Base-by-base conservation (phyloP, 2,113 vertebrate species). In the Leptocoma aspasia region DNA sequence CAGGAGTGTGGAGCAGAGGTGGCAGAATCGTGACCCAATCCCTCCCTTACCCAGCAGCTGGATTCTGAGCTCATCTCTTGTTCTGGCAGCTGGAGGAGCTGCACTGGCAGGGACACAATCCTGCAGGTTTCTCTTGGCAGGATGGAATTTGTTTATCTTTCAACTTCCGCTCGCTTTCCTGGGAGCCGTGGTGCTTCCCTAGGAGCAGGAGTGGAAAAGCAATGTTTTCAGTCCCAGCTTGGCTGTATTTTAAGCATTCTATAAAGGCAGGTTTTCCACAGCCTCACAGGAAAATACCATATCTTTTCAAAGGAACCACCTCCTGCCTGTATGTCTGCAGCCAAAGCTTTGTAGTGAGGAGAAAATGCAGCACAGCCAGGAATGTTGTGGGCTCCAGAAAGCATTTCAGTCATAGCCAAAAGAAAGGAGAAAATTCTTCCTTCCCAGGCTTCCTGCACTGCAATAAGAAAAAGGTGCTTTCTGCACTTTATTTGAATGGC, bases 1-100 rank as follows among this genome's bases (percentile, higher is more conserved):
- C 1, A 6, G 56, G 60, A 31, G 54, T 0, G 0, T 4, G 53
- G 42, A 75, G 64, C 9, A 2, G 35, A 15, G 41, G 10, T 41
- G 53, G 20, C 4, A 10, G 49, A 45, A 22, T 50, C 0, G 1
- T 8, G 39, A 8, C 11, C 0, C 1, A 33, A 37, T 33, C n/a
- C 53, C 28, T 49, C 35, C 2, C 1, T 66, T 24, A 15, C 4
- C 60, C 71, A 50, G 57, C 73, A 61, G n/a, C 37, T 8, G 9
- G 45, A 5, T 26, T 28, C 0, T 1, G 15, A 31, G 45, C 54
- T 77, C 9, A 4, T 10, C 49, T 16, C 53, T 39, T 1, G 1
- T 45, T 76, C 37, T 56, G 90, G 81, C 64, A 87, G 69, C 77
- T 68, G 61, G 27, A 82, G 44, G 44, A 88, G 59, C 68, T 42